phyloP scores from a whole-genome alignment of 2,888 invertebrate genomes.

The Chloroclysta siterata region DNA sequence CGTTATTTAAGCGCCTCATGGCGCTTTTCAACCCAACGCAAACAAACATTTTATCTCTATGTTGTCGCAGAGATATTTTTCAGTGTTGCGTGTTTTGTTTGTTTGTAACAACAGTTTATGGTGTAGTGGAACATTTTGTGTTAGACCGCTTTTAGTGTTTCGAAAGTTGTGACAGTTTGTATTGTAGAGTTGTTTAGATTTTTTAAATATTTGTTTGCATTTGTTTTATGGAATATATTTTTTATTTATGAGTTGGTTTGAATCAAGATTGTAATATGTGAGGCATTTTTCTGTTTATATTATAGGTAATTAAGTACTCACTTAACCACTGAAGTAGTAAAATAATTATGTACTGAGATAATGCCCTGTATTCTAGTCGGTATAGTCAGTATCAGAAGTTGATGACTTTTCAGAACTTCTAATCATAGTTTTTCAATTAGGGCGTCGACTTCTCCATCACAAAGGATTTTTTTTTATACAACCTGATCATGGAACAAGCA shows the following conservation, averaged over 20 bases:
- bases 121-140: constrained; percentile 31
- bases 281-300: no score
- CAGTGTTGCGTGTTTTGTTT: constrained; percentile 33
- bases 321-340: no score
- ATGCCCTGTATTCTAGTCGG: no score
- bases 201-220: neutral
- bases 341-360: no score
- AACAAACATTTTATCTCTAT: constrained; percentile 25
- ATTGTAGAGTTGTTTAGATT: constrained; percentile 4
- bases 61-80: constrained; percentile 38
- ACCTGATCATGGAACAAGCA: no score
- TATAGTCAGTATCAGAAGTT: no score
- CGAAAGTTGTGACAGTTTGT: constrained; percentile 28
- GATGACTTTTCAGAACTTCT: no score
- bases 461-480: no score
- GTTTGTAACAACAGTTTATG: constrained; percentile 33
- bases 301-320: no score
- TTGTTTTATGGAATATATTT: neutral
- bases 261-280: no score
- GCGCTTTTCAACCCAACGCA: neutral
- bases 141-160: constrained; percentile 23
- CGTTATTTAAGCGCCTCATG: neutral
- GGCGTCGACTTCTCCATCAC: no score
- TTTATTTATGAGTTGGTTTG: neutral
- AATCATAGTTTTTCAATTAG: no score